Base-by-base conservation (phyloP, 1,140 invertebrate genomes). In the Linepithema humile region DNA sequence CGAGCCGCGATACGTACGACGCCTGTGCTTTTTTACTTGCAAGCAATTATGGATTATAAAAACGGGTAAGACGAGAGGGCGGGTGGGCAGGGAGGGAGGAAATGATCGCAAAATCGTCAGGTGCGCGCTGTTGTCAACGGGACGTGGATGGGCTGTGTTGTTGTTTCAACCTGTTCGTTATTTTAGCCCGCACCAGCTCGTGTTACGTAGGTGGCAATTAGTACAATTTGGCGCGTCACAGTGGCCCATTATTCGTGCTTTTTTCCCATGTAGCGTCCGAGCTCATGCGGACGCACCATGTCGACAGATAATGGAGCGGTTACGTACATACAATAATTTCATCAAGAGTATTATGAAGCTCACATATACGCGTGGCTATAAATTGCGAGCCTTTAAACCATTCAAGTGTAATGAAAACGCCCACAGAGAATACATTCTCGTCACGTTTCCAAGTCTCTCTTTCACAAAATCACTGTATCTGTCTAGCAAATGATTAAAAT, bases 1-100 rank as follows among this genome's bases (percentile, higher is more conserved):
- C 73, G 72, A 85, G 73, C 62, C 43, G 57, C 55, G 55, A 57
- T 29, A 62, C 83, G 80, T 74, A 53, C 64, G 65, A 64, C 53
- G 80, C 84, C 80, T 85, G 69, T 83, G 84, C 80, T 83, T 83
- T 85, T 85, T 85, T 38, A 85, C 64, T 84, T 84, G 85, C 85
- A 72, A 86, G 72, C 85, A 86, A 86, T 86, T 84, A 84, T 84
- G 82, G 72, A 84, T 59, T 57, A 77, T 3, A 26, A 23, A 17
- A 60, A 17, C 10, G 17, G 26, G 35, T 3, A 2, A 29, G 32
- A 1, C 0, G 12, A 12, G 17, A 26, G 26, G 9, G 10, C 6
- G 23, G n/a, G 1, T 2, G 70, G 48, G 17, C 1, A 6, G 6
- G 3, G 29, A 15, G 48, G n/a, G 29, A 12, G 69, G 15, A 15